phyloP scores from a whole-genome alignment of 2,888 invertebrate genomes.

The Tinea pellionella region DNA sequence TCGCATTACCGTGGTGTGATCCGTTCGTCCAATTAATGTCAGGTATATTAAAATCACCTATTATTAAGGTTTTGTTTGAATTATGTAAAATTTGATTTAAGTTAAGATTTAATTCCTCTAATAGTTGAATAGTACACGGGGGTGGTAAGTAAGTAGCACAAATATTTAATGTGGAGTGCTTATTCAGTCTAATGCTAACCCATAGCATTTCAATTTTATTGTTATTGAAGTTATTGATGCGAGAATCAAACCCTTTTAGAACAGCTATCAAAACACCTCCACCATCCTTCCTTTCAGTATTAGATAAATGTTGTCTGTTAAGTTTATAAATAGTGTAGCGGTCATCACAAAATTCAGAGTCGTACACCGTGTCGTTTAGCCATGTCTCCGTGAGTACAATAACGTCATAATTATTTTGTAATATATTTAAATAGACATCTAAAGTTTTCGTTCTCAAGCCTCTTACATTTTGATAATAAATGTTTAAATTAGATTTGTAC shows the following conservation, averaged over 20 bases:
- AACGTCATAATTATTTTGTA: conserved; percentile 16
- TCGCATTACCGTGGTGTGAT: too few relatives aligned
- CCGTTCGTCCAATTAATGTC: not conserved
- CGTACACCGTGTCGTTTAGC: conserved; percentile 16
- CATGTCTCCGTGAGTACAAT: conserved; percentile 18
- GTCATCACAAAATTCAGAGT: conserved; percentile 16
- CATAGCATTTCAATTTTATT: not conserved
- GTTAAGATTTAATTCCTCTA: not conserved
- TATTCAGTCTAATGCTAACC: not conserved
- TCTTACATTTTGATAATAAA: conserved; percentile 19
- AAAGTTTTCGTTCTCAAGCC: conserved; percentile 17
- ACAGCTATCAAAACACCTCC: not conserved
- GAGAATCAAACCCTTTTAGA: not conserved
- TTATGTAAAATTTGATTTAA: not conserved
- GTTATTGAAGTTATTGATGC: not conserved
- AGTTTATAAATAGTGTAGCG: conserved; percentile 11
- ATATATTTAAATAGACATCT: conserved; percentile 15
- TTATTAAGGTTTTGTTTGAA: not conserved
- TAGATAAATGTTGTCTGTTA: not conserved
- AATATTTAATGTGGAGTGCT: not conserved
- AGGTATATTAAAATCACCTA: not conserved
- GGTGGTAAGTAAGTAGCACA: not conserved
- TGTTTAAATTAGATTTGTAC: conserved; percentile 1
- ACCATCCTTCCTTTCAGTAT: not conserved
- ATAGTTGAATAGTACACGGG: not conserved